Base-by-base conservation (phyloP, 64 coral and sea anemone species). In the Porites australiensis region DNA sequence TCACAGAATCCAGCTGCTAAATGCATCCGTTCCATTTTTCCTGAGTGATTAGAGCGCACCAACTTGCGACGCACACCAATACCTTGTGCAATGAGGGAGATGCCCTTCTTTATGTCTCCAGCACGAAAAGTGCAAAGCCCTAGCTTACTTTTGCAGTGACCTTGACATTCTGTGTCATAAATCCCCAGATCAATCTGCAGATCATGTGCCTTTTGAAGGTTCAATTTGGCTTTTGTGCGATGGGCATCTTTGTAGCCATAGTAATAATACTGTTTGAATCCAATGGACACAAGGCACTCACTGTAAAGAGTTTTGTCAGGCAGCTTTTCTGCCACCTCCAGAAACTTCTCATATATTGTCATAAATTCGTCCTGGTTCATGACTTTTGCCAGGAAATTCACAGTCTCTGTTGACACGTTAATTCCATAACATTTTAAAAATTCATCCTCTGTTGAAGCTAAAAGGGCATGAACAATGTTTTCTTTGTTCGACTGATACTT, bases 361-460 rank as follows among this genome's bases (percentile, higher is more conserved):
- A 64, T 61, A 45, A 96, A 96, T 69, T 96, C 95, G 74, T 90
- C 52, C 16, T 73, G 90, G 37, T 73, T 72, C 18, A 96, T 15
- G 64, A 88, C 86, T 69, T 96, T 96, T 16, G 95, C 95, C 19
- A 96, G 87, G 19, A 93, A 92, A 74, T 90, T 86, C 5, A 96
- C 87, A 50, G 85, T 87, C 65, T 96, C 82, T 67, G 91, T 96
- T 8, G 95, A 93, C 1, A 94, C 75, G 45, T 66, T 61, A 10
- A 96, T 62, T 5, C 90, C 95, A 80, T 20, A 19, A 47, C 78
- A 22, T 3, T 77, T 75, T 13, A 79, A 15, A 9, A 3, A 44
- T 9, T 58, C 47, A 70, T 63, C 82, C 18, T 86, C 77, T 60
- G 54, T 77, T 73, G 95, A 53, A n/a, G 59, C 47, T 4, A 60